Base-by-base conservation (phyloP, 2,797 vertebrate genomes). In the Paguma larvata region DNA sequence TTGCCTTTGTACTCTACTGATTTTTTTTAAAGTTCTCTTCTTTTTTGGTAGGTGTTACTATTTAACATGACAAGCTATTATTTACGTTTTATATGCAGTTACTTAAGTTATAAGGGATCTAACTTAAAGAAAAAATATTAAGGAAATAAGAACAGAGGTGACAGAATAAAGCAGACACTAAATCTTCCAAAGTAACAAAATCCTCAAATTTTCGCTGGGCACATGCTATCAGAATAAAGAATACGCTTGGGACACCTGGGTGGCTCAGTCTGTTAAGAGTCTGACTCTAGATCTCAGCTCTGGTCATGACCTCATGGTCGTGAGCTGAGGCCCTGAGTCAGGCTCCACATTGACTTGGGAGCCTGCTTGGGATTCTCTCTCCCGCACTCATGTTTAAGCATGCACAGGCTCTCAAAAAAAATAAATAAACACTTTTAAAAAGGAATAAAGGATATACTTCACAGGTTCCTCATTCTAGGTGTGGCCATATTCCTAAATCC, bases 51-150 rank as follows among this genome's bases (percentile, higher is more conserved):
- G 63, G 13, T 78, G 59, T 84, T 73, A 56, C 46, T 85, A 82
- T 82, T 75, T 95, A 95, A 67, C 59, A 48, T 87, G 67, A 65
- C 10, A 90, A 48, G 38, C 18, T 56, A 48, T 34, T 90, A 65
- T 84, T 86, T 79, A 83, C 4, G 32, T 48, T 62, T 94, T 87
- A 73, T 87, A 92, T 44, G 70, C 12, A 56, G 3, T 83, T 77
- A 85, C 38, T 86, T 79, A 93, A 92, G 25, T 65, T 95, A 75
- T 51, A 91, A 77, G 30, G 2, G 18, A 70, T 72, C 30, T 78
- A 88, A 77, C n/a, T 46, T 65, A 89, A 95, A 92, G 56, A 85
- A 95, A 84, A 84, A 91, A 82, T 32, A 95, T 63, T 87, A 77
- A 94, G 21, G 25, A 75, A 91, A 23, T 82, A 84, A 88, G 78